Percentiles rank a stretch among this genome's conserved stretches.
Evolutionary conservation across 2,113 vertebrate genomes (phyloP).

Genomic region (Neolamprologus variostigma): DNA sequence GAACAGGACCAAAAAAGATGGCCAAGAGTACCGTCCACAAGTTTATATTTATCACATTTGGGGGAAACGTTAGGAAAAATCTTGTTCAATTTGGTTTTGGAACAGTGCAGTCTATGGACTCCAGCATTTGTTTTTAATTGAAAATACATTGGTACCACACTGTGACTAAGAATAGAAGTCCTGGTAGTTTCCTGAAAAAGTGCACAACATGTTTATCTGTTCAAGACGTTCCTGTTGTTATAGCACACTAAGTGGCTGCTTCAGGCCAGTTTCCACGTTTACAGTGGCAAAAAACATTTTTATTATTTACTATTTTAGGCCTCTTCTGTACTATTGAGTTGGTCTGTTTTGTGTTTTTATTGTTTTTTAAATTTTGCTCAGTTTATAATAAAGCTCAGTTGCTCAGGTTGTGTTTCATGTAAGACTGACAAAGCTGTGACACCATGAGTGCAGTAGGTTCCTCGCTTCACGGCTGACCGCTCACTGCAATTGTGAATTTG

Average conservation of each 20-base stretch:
- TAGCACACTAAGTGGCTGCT: not conserved
- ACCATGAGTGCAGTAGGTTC: not conserved
- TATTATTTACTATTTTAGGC: not conserved
- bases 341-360: not conserved
- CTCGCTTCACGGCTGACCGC: too few relatives aligned
- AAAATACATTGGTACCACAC: not conserved
- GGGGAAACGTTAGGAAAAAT: too few relatives aligned
- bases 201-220: not conserved
- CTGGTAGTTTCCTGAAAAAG: fast-evolving
- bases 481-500: not conserved
- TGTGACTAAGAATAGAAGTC: not conserved
- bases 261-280: not conserved
- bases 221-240: not conserved
- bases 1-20: too few relatives aligned
- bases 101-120: not conserved
- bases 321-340: not conserved
- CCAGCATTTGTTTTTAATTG: not conserved
- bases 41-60: too few relatives aligned
- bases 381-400: not conserved
- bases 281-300: not conserved
- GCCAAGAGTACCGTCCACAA: too few relatives aligned
- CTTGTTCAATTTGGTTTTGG: too few relatives aligned
- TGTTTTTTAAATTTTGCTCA: not conserved
- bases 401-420: not conserved
- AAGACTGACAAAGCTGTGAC: not conserved